Evolutionary conservation across 1,140 invertebrate species (phyloP).

Genomic region (Acromyrmex charruanus): DNA sequence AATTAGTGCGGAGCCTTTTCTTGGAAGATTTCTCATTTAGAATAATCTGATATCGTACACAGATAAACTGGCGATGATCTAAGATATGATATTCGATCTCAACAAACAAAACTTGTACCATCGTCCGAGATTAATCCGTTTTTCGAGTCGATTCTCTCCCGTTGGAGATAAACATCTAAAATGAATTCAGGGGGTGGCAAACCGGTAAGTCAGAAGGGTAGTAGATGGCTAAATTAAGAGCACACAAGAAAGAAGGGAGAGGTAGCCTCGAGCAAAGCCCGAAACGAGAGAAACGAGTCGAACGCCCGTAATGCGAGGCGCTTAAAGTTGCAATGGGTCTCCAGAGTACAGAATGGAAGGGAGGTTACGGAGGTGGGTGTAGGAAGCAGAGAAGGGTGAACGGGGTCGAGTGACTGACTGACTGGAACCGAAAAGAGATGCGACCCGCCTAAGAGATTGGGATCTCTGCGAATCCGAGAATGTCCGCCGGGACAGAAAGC

Average conservation of each 20-base stretch:
- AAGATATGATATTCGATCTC: slow-evolving; percentile 16
- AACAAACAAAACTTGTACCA: slow-evolving; percentile 23
- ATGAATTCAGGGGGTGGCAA: slow-evolving; percentile 65
- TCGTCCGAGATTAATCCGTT: slow-evolving; percentile 53
- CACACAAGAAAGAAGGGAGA: slow-evolving; percentile 63
- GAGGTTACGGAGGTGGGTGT: slow-evolving; percentile 33
- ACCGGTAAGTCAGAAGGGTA: slow-evolving; percentile 26
- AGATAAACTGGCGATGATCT: background rate
- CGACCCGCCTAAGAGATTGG: slow-evolving; percentile 79
- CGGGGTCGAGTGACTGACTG: slow-evolving; percentile 78
- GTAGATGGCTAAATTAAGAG: slow-evolving; percentile 73
- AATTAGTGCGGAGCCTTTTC: background rate
- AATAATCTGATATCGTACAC: background rate
- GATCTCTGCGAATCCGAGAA: slow-evolving; percentile 67
- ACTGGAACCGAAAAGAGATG: slow-evolving; percentile 77
- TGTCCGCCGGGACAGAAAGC: slow-evolving; percentile 50
- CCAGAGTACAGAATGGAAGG: slow-evolving; percentile 74
- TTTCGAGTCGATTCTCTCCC: slow-evolving; percentile 21
- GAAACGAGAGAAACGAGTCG: slow-evolving; percentile 77
- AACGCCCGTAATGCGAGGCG: slow-evolving; percentile 81
- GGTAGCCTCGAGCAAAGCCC: slow-evolving; percentile 59
- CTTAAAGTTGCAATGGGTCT: slow-evolving; percentile 82
- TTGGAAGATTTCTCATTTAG: background rate
- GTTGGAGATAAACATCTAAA: slow-evolving; percentile 67
- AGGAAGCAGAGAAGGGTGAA: slow-evolving; percentile 57